phyloP scores from a whole-genome alignment of 1,140 invertebrate genomes.

The Drosophila bocki region DNA sequence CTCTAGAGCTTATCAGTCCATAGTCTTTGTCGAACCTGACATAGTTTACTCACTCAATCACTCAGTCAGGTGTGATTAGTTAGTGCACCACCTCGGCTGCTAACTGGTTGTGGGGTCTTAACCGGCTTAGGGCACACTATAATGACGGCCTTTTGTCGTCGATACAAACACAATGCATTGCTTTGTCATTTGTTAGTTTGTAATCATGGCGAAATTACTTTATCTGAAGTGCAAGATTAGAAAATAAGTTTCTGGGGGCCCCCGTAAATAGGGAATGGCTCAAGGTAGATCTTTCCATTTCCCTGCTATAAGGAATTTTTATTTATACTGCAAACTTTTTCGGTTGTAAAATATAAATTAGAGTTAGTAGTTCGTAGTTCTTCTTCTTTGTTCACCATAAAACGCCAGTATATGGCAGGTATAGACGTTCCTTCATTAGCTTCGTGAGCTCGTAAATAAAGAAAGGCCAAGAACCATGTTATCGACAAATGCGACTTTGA shows the following conservation, averaged over 20 bases:
- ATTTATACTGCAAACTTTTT: not conserved
- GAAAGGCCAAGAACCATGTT: conserved; percentile 9
- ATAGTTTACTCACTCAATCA: conserved; percentile 33
- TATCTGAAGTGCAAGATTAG: conserved; percentile 16
- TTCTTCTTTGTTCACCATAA: not conserved
- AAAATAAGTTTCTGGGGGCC: conserved; percentile 1
- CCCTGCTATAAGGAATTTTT: not conserved
- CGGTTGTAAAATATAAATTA: conserved; percentile 13
- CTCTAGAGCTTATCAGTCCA: conserved; percentile 26
- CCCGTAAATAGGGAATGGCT: not conserved
- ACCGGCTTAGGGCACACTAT: not conserved
- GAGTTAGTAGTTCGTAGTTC: not conserved
- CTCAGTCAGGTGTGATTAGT: conserved; percentile 9
- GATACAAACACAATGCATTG: not conserved
- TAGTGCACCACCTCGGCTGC: conserved; percentile 4
- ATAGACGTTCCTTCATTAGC: conserved; percentile 1
- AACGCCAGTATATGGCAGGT: not conserved
- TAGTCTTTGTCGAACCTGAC: conserved; percentile 18
- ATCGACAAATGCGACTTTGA: conserved; percentile 22
- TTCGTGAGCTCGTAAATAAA: conserved; percentile 13
- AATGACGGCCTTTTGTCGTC: conserved; percentile 2
- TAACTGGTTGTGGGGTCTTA: conserved; percentile 19
- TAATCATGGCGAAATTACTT: conserved; percentile 5
- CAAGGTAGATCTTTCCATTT: not conserved
- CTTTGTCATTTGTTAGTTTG: conserved; percentile 1